These are phyloP conservation scores for Parapristionchus giblindavisi DNA, from an alignment of 2,888 invertebrate genomes.

Conservation along the genomic window DNA sequence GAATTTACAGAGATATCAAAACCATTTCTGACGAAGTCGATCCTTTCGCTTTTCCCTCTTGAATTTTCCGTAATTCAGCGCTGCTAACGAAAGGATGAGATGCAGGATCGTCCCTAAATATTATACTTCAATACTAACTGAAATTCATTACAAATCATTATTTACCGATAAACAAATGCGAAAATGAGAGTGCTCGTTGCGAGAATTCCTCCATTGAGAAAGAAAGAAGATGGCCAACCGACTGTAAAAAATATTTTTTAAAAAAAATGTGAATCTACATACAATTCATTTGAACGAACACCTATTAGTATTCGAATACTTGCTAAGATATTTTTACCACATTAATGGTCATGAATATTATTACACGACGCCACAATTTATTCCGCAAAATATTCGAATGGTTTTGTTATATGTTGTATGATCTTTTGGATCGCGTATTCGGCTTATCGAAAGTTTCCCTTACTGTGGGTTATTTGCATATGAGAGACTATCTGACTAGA, in stretches of 20 bases:
- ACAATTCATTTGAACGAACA: neutral
- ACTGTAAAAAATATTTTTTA: neutral
- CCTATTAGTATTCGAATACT: neutral
- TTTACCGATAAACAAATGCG: conserved; percentile 11
- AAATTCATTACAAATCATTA: neutral
- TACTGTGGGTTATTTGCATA: no score
- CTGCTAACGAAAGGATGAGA: conserved; percentile 7
- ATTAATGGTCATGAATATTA: no score
- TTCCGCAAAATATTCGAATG: no score
- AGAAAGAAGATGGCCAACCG: conserved; percentile 31
- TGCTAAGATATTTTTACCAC: no score
- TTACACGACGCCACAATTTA: no score
- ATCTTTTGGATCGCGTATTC: no score
- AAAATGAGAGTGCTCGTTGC: neutral
- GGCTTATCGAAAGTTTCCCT: no score
- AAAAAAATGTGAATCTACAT: neutral
- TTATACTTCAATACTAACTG: neutral
- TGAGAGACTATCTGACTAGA: no score
- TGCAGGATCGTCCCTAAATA: neutral
- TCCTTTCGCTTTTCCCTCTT: conserved; percentile 7
- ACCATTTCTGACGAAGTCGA: neutral
- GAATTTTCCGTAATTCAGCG: conserved; percentile 19
- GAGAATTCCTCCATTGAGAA: conserved; percentile 5
- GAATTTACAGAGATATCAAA: no score
- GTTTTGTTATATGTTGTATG: no score